Evolutionary conservation across 1,140 invertebrate species (phyloP).

Genomic region (Ceratitis capitata): DNA sequence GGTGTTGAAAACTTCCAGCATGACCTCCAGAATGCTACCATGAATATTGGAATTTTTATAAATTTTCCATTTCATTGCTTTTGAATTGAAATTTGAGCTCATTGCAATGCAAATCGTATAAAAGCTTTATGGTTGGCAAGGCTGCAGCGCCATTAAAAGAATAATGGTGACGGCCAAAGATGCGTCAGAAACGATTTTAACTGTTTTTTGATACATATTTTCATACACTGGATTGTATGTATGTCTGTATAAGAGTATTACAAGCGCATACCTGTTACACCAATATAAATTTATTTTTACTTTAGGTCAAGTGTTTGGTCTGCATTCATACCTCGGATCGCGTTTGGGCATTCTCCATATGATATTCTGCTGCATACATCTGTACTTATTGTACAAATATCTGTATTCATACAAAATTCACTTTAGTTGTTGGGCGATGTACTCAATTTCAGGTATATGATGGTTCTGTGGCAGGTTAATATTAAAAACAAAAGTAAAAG

Average conservation of each 20-base stretch:
- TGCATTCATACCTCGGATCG: background rate
- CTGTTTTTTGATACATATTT: background rate
- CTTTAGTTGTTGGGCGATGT: background rate
- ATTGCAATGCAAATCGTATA: slow-evolving; percentile 45
- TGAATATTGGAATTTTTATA: slow-evolving; percentile 34
- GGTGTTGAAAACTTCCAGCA: too few species aligned
- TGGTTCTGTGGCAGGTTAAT: background rate
- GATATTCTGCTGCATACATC: background rate
- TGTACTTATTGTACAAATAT: background rate
- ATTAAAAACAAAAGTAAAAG: background rate
- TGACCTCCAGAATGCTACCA: too few species aligned
- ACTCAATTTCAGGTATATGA: background rate
- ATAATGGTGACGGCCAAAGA: background rate
- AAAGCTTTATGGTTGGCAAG: slow-evolving; percentile 33
- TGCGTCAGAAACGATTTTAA: background rate
- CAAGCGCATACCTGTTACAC: background rate
- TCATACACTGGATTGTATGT: background rate
- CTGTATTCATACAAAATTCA: background rate
- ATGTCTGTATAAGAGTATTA: background rate
- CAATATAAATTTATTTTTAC: background rate
- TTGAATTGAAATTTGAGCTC: slow-evolving; percentile 42
- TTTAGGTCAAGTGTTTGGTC: background rate
- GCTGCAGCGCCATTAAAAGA: slow-evolving; percentile 9
- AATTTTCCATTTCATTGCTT: slow-evolving; percentile 44
- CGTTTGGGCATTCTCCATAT: background rate